phyloP scores from a whole-genome alignment of 2,113 vertebrate genomes.

The Notothenia coriiceps region DNA sequence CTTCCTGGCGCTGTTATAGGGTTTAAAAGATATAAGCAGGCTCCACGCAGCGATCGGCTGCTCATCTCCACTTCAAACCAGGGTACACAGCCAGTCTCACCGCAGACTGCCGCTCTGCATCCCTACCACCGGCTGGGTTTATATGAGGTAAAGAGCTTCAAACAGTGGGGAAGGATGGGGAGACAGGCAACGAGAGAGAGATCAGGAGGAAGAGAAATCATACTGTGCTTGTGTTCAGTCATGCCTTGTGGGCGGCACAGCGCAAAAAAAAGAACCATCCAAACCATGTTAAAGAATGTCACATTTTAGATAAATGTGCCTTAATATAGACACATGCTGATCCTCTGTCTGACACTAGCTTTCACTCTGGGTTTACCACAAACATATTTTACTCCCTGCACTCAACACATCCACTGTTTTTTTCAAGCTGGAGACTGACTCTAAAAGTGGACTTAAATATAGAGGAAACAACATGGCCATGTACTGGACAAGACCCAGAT shows the following conservation, averaged over 20 bases:
- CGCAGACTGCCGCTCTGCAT: constrained; percentile 36
- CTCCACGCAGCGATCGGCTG: constrained; percentile 44
- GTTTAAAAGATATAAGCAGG: constrained; percentile 36
- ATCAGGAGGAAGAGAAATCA: constrained; percentile 51
- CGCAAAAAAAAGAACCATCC: constrained; percentile 40
- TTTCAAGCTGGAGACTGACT: background rate
- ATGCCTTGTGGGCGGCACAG: constrained; percentile 34
- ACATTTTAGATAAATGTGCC: constrained; percentile 44
- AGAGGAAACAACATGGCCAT: background rate
- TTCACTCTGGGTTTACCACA: constrained; percentile 46
- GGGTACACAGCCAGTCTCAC: constrained; percentile 31
- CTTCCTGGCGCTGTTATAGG: constrained; percentile 3
- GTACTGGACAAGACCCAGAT: background rate
- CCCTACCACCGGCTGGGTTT: constrained; percentile 49
- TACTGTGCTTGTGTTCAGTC: constrained; percentile 48
- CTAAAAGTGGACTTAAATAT: constrained; percentile 14
- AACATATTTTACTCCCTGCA: constrained; percentile 42
- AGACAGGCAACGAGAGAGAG: constrained; percentile 25
- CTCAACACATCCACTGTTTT: constrained; percentile 29
- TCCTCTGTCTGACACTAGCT: constrained; percentile 43
- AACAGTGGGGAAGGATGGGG: constrained; percentile 31
- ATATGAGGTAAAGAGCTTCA: constrained; percentile 59
- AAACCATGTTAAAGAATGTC: constrained; percentile 44
- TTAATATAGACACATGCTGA: constrained; percentile 55
- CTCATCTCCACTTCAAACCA: constrained; percentile 70